Percentiles rank a stretch among this genome's conserved stretches.
Conservation (phyloP, 1,140 invertebrate species). For the Meloidogyne hapla region DNA sequence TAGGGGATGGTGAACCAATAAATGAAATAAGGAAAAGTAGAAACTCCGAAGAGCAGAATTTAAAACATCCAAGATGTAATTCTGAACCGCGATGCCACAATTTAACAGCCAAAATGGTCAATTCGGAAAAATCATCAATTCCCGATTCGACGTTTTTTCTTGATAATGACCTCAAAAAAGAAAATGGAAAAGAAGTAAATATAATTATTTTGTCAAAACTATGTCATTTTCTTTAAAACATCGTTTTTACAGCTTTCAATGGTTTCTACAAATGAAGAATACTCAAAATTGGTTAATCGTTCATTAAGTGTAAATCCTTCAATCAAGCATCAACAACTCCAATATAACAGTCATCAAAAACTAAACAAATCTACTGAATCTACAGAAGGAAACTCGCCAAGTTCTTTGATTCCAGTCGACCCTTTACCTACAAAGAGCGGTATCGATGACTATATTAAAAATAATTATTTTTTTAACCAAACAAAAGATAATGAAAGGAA, state of each 20-base stretch:
- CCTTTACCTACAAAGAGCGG: not conserved
- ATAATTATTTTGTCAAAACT: too few relatives aligned
- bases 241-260: too few relatives aligned
- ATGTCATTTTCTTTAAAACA: too few relatives aligned
- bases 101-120: not conserved
- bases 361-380: not conserved
- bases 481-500: not conserved
- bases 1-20: conserved; percentile 34
- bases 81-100: not conserved
- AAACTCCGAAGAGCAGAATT: conserved; percentile 14
- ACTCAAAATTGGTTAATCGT: not conserved
- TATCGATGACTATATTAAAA: not conserved
- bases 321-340: not conserved
- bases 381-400: not conserved
- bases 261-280: not conserved
- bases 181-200: not conserved
- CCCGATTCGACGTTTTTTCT: not conserved
- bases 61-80: not conserved
- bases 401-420: not conserved
- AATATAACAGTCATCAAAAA: not conserved
- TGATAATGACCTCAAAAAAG: not conserved
- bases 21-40: not conserved
- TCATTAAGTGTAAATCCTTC: not conserved
- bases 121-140: not conserved
- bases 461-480: not conserved